Percentiles rank a stretch among this genome's conserved stretches.
phyloP scores from a whole-genome alignment of 2,797 vertebrate species.

The Sebastes umbrosus region DNA sequence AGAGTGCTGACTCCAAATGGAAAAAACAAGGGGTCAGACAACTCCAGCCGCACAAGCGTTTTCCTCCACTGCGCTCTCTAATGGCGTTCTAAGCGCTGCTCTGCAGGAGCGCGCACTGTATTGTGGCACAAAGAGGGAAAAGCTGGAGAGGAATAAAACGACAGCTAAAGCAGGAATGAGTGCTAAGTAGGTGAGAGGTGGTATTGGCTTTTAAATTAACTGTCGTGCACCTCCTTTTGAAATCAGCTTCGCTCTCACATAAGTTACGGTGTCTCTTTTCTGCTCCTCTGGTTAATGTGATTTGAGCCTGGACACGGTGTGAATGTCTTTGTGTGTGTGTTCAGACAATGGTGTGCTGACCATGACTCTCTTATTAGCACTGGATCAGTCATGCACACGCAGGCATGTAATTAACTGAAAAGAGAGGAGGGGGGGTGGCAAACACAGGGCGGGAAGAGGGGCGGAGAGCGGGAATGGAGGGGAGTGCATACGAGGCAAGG shows the following conservation, averaged over 20 bases:
- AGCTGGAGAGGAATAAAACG: background rate
- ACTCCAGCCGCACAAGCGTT: slow-evolving; percentile 33
- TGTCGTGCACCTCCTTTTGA: slow-evolving; percentile 20
- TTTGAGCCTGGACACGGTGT: slow-evolving; percentile 33
- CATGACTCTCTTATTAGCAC: slow-evolving; percentile 70
- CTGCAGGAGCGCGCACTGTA: slow-evolving; percentile 4
- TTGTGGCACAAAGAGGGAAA: slow-evolving; percentile 23
- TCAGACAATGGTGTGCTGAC: slow-evolving; percentile 52
- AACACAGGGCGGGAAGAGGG: background rate
- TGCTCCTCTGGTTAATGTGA: slow-evolving; percentile 35
- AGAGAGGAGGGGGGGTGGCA: background rate
- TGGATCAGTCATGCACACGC: slow-evolving; percentile 70
- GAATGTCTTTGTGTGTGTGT: slow-evolving; percentile 14
- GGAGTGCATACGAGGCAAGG: slow-evolving; percentile 32
- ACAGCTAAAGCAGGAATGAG: slow-evolving; percentile 24
- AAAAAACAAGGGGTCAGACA: slow-evolving; percentile 69
- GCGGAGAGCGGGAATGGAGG: slow-evolving; percentile 16
- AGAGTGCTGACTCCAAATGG: slow-evolving; percentile 60
- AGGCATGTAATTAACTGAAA: slow-evolving; percentile 77
- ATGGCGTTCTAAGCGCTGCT: slow-evolving; percentile 36
- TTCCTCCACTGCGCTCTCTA: slow-evolving; percentile 43
- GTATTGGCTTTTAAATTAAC: slow-evolving; percentile 46
- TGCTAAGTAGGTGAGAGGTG: slow-evolving; percentile 48
- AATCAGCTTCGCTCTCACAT: slow-evolving; percentile 29
- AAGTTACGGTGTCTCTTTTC: slow-evolving; percentile 14